Evolutionary conservation across 2,113 vertebrate genomes (phyloP).

Genomic region (Corythornis cristatus): DNA sequence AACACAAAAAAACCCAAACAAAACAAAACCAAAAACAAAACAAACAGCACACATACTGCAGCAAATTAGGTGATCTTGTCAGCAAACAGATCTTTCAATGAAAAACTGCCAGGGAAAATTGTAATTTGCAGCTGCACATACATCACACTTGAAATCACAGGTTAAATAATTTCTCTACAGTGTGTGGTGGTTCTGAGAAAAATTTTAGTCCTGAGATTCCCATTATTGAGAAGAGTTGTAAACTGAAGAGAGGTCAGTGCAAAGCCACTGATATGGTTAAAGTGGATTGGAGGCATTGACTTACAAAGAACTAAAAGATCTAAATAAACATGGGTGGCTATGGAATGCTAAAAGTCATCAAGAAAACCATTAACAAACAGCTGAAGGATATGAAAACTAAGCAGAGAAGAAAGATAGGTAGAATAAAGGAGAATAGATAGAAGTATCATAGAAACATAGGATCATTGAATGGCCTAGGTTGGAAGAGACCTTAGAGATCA

Average conservation of each 20-base stretch:
- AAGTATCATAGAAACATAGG: no score
- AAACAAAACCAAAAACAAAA: background rate
- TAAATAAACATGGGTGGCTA: slow-evolving; percentile 39
- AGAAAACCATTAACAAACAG: slow-evolving; percentile 51
- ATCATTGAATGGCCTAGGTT: no score
- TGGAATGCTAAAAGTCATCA: slow-evolving; percentile 17
- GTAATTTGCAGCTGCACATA: slow-evolving; percentile 14
- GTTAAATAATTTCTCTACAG: background rate
- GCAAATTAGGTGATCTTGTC: background rate
- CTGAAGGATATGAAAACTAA: slow-evolving; percentile 43
- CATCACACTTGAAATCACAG: slow-evolving; percentile 29
- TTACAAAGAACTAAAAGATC: slow-evolving; percentile 44
- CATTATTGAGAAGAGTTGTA: slow-evolving; percentile 52
- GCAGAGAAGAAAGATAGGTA: background rate
- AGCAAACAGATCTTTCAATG: background rate
- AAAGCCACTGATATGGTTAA: slow-evolving; percentile 56
- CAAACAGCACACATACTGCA: background rate
- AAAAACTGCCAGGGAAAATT: background rate
- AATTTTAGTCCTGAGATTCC: slow-evolving; percentile 43
- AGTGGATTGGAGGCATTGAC: slow-evolving; percentile 47
- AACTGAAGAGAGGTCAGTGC: slow-evolving; percentile 45
- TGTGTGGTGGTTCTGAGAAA: slow-evolving; percentile 18
- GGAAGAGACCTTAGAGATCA: no score
- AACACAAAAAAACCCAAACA: no score
- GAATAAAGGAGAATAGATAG: background rate